Percentiles rank a stretch among this genome's conserved stretches.
These are phyloP conservation scores for Synanthedon formicaeformis DNA, from an alignment of 2,888 invertebrate species.

Conservation along the genomic window DNA sequence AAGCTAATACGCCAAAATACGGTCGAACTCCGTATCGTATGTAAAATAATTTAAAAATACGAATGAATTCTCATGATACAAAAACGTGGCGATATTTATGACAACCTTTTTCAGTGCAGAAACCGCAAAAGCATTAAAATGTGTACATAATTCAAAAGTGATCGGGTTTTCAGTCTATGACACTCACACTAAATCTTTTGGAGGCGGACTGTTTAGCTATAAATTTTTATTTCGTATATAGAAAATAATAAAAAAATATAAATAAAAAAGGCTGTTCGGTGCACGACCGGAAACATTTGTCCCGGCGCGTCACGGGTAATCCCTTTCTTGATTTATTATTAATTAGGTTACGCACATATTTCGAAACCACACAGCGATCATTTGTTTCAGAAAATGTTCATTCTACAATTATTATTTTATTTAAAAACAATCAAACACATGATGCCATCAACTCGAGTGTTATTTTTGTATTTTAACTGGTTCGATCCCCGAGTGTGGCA, in stretches of 20 bases:
- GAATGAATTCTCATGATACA: constrained; percentile 18
- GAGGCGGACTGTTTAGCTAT: constrained; percentile 60
- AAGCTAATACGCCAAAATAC: too few species aligned
- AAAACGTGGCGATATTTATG: constrained; percentile 43
- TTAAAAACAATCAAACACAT: background rate
- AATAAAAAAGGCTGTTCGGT: constrained; percentile 44
- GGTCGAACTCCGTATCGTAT: too few species aligned
- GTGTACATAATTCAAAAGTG: constrained; percentile 57
- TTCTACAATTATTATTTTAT: background rate
- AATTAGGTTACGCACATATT: constrained; percentile 48
- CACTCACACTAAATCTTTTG: constrained; percentile 65
- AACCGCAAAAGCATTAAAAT: constrained; percentile 52
- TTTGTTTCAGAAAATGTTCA: background rate
- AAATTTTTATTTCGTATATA: constrained; percentile 66
- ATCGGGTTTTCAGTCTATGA: constrained; percentile 61
- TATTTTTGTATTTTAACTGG: too few species aligned
- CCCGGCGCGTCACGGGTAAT: constrained; percentile 58
- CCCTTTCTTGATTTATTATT: constrained; percentile 64
- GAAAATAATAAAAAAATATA: constrained; percentile 56
- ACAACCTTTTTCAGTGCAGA: constrained; percentile 35
- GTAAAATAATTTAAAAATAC: constrained; percentile 41
- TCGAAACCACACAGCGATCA: constrained; percentile 8
- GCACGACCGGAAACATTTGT: constrained; percentile 64
- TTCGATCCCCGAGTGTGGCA: too few species aligned
- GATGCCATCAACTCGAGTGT: too few species aligned